phyloP scores from a whole-genome alignment of 2,113 vertebrate genomes.

The Anser cygnoides region DNA sequence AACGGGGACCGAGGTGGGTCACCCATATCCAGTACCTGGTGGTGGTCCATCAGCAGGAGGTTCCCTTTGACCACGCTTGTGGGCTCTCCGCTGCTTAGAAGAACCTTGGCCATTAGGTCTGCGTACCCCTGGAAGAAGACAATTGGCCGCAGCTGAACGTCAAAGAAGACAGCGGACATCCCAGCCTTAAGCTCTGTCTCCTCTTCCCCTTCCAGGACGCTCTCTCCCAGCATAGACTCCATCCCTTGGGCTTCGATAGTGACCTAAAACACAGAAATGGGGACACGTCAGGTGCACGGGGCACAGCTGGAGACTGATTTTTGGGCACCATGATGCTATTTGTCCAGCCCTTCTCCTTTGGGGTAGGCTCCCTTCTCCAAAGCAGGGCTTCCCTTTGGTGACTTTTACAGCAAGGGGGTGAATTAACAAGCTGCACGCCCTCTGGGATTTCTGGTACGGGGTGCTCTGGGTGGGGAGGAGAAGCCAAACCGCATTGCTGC shows the following conservation, averaged over 20 bases:
- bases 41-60: slow-evolving; percentile 73
- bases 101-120: slow-evolving; percentile 73
- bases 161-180: slow-evolving; percentile 70
- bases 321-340: fast-evolving
- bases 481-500: not conserved
- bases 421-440: too few relatives aligned
- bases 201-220: not conserved
- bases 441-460: fast-evolving
- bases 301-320: not conserved
- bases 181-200: slow-evolving; percentile 52
- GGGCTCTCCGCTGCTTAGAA: slow-evolving; percentile 61
- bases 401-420: not conserved
- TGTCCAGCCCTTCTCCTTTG: not conserved
- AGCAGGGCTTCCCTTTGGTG: not conserved
- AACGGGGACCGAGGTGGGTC: not conserved
- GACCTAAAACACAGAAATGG: slow-evolving; percentile 34
- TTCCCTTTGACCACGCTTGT: slow-evolving; percentile 65
- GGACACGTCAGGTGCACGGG: fast-evolving
- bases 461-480: fast-evolving
- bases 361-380: not conserved
- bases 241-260: slow-evolving; percentile 71
- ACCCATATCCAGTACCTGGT: slow-evolving; percentile 51
- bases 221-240: slow-evolving; percentile 54
- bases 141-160: slow-evolving; percentile 58
- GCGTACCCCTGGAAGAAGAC: slow-evolving; percentile 71